These are phyloP conservation scores for Parnassius smintheus DNA, from an alignment of 2,888 invertebrate genomes.

Conservation along the genomic window DNA sequence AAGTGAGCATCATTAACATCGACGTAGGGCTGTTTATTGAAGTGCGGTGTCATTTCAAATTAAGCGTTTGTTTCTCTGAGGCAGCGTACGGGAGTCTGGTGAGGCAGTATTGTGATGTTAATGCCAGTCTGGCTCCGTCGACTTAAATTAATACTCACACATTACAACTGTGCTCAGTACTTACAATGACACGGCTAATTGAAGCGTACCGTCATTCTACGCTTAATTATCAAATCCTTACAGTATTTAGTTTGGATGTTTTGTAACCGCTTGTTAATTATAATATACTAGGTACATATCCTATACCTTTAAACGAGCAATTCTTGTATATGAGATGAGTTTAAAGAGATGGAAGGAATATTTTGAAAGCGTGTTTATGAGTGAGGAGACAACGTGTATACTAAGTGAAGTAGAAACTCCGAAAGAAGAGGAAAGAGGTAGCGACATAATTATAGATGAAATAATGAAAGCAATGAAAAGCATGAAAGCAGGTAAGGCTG, in stretches of 20 bases:
- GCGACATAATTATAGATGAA: too few relatives aligned
- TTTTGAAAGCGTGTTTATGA: too few relatives aligned
- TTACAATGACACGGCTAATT: conserved; percentile 39
- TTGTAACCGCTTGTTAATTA: conserved; percentile 17
- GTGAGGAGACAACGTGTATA: too few relatives aligned
- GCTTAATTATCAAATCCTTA: conserved; percentile 42
- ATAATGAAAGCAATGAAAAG: too few relatives aligned
- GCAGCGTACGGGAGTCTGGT: conserved; percentile 44
- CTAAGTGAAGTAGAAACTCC: too few relatives aligned
- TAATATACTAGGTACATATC: neutral
- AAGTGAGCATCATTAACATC: conserved; percentile 3
- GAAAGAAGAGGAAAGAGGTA: too few relatives aligned
- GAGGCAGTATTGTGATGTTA: conserved; percentile 62
- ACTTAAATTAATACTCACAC: conserved; percentile 36
- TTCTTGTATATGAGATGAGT: too few relatives aligned
- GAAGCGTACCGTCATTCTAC: conserved; percentile 36
- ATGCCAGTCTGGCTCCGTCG: conserved; percentile 41
- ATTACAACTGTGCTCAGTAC: conserved; percentile 27
- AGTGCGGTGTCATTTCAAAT: conserved; percentile 40
- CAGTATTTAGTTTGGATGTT: conserved; percentile 35
- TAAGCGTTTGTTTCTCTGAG: conserved; percentile 44
- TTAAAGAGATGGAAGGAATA: too few relatives aligned
- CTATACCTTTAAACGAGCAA: too few relatives aligned
- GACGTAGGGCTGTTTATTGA: conserved; percentile 1
- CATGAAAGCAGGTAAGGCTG: too few relatives aligned